These are phyloP conservation scores for Vultur gryphus DNA, from an alignment of 2,797 vertebrate genomes.

Conservation along the genomic window DNA sequence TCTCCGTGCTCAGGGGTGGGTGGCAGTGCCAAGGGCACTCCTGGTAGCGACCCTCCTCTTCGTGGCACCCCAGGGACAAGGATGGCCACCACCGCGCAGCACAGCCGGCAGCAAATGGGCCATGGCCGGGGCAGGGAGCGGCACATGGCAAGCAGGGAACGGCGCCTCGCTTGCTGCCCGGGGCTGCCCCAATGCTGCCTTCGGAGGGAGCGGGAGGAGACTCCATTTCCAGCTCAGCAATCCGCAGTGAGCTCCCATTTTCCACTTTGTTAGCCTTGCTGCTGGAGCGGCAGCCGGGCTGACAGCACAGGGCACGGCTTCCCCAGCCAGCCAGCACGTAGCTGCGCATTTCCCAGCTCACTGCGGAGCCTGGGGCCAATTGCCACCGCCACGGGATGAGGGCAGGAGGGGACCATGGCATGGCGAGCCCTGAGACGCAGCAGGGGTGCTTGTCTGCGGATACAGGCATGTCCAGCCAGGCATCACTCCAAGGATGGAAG, in stretches of 20 bases:
- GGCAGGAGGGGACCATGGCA: neutral
- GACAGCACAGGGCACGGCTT: neutral
- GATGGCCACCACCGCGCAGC: rapidly evolving
- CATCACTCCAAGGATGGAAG: neutral
- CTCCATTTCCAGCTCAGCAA: slow-evolving; percentile 7
- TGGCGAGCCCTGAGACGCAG: rapidly evolving
- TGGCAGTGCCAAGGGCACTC: neutral
- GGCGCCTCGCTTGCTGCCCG: rapidly evolving
- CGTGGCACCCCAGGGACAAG: neutral
- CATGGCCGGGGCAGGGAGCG: rapidly evolving
- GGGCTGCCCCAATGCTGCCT: neutral
- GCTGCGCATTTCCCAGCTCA: neutral
- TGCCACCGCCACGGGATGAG: rapidly evolving
- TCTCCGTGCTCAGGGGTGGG: rapidly evolving
- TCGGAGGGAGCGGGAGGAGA: neutral
- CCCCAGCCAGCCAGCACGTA: neutral
- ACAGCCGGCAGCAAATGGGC: neutral
- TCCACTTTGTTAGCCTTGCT: neutral
- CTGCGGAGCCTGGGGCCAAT: neutral
- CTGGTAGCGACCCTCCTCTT: neutral
- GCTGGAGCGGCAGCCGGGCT: neutral
- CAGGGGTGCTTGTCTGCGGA: neutral
- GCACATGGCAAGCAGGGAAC: neutral
- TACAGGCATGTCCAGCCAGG: neutral
- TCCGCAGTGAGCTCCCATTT: neutral